phyloP scores from a whole-genome alignment of 2,888 invertebrate species.

The Crioceris asparagi region DNA sequence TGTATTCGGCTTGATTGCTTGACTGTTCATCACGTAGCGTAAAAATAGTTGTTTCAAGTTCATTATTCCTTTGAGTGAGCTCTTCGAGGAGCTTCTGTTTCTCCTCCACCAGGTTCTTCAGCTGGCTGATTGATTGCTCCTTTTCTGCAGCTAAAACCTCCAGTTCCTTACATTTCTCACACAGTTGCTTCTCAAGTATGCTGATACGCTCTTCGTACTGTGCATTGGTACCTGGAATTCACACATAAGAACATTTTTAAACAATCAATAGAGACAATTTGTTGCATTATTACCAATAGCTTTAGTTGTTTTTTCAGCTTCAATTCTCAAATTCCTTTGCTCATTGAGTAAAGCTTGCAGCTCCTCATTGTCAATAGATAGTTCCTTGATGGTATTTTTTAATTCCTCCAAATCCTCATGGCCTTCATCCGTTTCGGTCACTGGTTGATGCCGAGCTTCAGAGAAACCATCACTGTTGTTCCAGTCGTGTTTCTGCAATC shows the following conservation, averaged over 20 bases:
- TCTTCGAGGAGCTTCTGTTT: conserved; percentile 4
- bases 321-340: conserved; percentile 34
- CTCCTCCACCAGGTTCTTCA: conserved; percentile 5
- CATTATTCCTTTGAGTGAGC: too few species aligned
- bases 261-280: too few species aligned
- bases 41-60: conserved; percentile 3
- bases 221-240: conserved; percentile 12
- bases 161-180: conserved; percentile 5
- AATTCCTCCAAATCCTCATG: conserved; percentile 39
- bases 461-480: conserved; percentile 29
- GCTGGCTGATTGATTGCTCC: conserved; percentile 3
- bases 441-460: conserved; percentile 3
- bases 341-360: conserved; percentile 47
- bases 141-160: conserved; percentile 7
- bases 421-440: neutral
- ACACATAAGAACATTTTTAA: too few species aligned
- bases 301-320: conserved; percentile 29
- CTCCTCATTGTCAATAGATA: conserved; percentile 53
- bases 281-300: too few species aligned
- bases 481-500: conserved; percentile 50
- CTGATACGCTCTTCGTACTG: conserved; percentile 8
- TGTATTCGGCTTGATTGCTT: conserved; percentile 5
- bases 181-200: conserved; percentile 11
- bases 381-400: conserved; percentile 44
- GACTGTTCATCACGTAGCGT: neutral